phyloP scores from a whole-genome alignment of 1,140 invertebrate species.

The Panulirus ornatus region DNA sequence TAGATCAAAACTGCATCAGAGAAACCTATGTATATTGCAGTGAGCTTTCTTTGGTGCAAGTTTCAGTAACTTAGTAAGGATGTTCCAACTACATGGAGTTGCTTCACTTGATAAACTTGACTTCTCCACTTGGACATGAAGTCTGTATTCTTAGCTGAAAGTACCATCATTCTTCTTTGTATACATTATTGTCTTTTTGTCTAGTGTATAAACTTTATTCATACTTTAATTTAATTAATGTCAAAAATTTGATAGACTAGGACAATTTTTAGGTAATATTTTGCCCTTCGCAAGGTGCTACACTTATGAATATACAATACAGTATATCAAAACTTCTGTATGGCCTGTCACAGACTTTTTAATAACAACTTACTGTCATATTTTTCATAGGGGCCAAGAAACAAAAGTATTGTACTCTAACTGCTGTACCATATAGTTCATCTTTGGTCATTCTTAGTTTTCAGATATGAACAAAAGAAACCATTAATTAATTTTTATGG shows the following conservation, averaged over 20 bases:
- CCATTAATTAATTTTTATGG: constrained; percentile 25
- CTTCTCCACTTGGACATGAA: neutral
- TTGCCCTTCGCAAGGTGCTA: constrained; percentile 54
- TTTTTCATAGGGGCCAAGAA: constrained; percentile 52
- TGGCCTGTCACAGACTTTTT: constrained; percentile 48
- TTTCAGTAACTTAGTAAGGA: constrained; percentile 1
- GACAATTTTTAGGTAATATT: constrained; percentile 36
- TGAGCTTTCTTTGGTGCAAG: constrained; percentile 30
- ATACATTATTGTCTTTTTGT: constrained; percentile 51
- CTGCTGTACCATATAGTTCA: constrained; percentile 31
- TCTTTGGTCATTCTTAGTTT: constrained; percentile 3
- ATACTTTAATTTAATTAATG: constrained; percentile 42
- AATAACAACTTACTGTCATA: constrained; percentile 41
- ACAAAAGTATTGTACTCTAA: constrained; percentile 48
- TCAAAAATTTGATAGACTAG: constrained; percentile 21
- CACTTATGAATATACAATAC: constrained; percentile 46
- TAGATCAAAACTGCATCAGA: constrained; percentile 27
- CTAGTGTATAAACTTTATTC: constrained; percentile 51
- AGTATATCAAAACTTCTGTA: constrained; percentile 48
- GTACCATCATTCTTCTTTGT: constrained; percentile 15
- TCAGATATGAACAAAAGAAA: neutral
- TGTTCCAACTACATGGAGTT: constrained; percentile 6
- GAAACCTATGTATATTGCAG: constrained; percentile 18
- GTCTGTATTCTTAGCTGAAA: constrained; percentile 26
- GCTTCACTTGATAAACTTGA: neutral